A percentile compares a stretch with the other conserved stretches of the same genome.
phyloP scores from a whole-genome alignment of 2,113 vertebrate species.

The Gallinago jamesoni region DNA sequence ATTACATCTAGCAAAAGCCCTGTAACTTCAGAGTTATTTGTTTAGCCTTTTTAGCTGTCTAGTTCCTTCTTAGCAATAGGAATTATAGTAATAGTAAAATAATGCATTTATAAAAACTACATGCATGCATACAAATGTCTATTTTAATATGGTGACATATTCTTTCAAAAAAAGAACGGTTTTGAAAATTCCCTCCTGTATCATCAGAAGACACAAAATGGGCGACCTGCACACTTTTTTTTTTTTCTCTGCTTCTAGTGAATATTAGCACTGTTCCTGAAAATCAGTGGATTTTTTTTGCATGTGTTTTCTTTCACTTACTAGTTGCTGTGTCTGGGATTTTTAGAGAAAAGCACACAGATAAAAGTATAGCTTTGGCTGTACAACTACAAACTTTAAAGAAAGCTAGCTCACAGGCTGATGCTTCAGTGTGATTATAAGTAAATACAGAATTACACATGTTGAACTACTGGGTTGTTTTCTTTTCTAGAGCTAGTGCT shows the following conservation, averaged over 20 bases:
- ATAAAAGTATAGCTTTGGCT: not conserved
- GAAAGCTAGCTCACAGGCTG: not conserved
- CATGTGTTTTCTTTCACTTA: not conserved
- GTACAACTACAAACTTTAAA: not conserved
- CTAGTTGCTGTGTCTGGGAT: not conserved
- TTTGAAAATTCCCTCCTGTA: not conserved
- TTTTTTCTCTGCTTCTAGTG: not conserved
- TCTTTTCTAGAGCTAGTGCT: not conserved
- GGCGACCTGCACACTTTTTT: not conserved
- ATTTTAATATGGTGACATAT: not conserved
- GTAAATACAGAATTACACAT: not conserved
- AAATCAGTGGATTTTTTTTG: not conserved
- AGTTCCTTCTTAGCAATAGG: not conserved
- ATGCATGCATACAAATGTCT: not conserved
- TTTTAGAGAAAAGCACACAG: not conserved
- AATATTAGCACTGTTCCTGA: not conserved
- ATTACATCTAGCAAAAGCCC: not conserved
- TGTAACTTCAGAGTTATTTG: not conserved
- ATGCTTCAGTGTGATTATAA: not conserved
- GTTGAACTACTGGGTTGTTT: not conserved
- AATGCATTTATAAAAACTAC: not conserved
- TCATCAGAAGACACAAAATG: not conserved
- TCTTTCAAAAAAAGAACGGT: not conserved
- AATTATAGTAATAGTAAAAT: not conserved
- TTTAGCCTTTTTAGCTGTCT: not conserved